Evolutionary conservation across 30 jellyfish, hydroid and myxozoan genomes (phyloP).

Genomic region (Aurelia sp.): DNA sequence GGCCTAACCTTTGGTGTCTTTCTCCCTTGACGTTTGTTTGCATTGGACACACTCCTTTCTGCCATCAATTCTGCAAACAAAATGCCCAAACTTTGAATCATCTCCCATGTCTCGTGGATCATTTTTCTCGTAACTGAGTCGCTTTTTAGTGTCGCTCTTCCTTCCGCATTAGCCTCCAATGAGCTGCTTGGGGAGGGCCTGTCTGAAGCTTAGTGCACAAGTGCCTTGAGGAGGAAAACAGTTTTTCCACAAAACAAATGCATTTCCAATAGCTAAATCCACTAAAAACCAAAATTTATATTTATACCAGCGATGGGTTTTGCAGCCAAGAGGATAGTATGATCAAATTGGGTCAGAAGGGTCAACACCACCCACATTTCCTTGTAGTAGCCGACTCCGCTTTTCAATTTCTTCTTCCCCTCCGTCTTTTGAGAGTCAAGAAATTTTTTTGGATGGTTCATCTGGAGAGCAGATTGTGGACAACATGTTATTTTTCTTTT

Average conservation of each 20-base stretch:
- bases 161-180: slow-evolving; percentile 25
- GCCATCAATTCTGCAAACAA: slow-evolving; percentile 32
- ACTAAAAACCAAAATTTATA: slow-evolving; percentile 9
- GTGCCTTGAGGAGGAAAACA: slow-evolving; percentile 20
- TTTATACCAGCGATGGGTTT: slow-evolving; percentile 6
- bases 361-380: not conserved
- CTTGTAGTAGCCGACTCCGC: not conserved
- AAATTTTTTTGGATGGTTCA: slow-evolving; percentile 24
- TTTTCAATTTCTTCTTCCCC: slow-evolving; percentile 29
- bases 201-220: not conserved
- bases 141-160: slow-evolving; percentile 9
- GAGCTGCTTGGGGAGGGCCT: not conserved
- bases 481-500: slow-evolving; percentile 2
- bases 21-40: slow-evolving; percentile 46
- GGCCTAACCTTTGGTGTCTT: slow-evolving; percentile 47
- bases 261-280: slow-evolving; percentile 28
- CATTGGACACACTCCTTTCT: slow-evolving; percentile 35
- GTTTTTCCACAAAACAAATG: slow-evolving; percentile 13
- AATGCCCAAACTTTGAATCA: slow-evolving; percentile 30
- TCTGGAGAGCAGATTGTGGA: not conserved
- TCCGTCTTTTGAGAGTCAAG: not conserved
- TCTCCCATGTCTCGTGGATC: slow-evolving; percentile 17
- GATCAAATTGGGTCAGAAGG: too few species aligned
- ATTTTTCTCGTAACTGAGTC: not conserved
- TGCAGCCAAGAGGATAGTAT: too few species aligned